These are phyloP conservation scores for Chelonus insularis DNA, from an alignment of 1,140 invertebrate species.

Conservation along the genomic window DNA sequence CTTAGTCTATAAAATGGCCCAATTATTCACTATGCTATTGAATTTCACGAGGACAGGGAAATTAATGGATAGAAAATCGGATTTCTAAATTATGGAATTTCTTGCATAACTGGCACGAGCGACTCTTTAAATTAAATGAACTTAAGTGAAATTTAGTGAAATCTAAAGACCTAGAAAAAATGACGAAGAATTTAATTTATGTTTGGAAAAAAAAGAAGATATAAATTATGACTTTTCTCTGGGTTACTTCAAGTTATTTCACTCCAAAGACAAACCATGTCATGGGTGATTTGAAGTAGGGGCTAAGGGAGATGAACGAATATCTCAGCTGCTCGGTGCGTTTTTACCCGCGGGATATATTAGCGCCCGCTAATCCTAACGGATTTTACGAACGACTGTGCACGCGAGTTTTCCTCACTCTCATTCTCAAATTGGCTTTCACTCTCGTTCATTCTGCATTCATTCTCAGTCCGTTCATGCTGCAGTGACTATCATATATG, in stretches of 20 bases:
- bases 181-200: conserved; percentile 1
- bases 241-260: conserved; percentile 45
- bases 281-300: conserved; percentile 6
- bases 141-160: too few relatives aligned
- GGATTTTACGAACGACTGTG: conserved; percentile 51
- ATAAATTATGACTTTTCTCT: conserved; percentile 48
- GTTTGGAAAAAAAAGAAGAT: conserved; percentile 24
- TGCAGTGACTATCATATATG: neutral
- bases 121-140: too few relatives aligned
- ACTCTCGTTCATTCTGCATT: neutral
- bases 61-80: neutral
- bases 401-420: conserved; percentile 22
- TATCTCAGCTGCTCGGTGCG: conserved; percentile 51
- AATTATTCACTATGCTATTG: neutral
- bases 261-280: conserved; percentile 46
- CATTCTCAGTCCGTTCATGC: neutral
- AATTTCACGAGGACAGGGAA: neutral
- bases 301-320: conserved; percentile 39
- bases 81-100: too few relatives aligned
- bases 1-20: neutral
- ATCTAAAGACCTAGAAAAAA: neutral
- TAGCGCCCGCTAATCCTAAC: conserved; percentile 53
- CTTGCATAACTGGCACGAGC: too few relatives aligned
- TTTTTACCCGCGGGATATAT: conserved; percentile 56
- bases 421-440: conserved; percentile 10